A percentile compares a stretch with the other conserved stretches of the same genome.
These are phyloP conservation scores for Campopleginae sp. DNA, from an alignment of 2,888 invertebrate species.

Conservation along the genomic window DNA sequence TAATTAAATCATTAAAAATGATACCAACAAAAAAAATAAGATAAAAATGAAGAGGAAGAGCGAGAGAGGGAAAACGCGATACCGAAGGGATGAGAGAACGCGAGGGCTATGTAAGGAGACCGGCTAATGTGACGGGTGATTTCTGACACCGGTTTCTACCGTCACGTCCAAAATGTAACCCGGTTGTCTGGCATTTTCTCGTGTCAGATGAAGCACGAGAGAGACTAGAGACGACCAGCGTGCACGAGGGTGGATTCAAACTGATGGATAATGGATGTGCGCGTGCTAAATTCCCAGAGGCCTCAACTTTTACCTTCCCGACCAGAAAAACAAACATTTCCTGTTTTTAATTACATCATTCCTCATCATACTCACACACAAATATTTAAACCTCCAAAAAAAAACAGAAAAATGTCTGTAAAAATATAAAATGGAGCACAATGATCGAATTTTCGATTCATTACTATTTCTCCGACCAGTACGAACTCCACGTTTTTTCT, in stretches of 20 bases:
- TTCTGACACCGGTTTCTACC: conserved; percentile 69
- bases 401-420: too few relatives aligned
- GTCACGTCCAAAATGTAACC: conserved; percentile 69
- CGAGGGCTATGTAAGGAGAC: conserved; percentile 48
- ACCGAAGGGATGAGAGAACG: conserved; percentile 11
- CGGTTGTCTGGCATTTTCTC: conserved; percentile 69
- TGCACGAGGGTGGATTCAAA: conserved; percentile 12
- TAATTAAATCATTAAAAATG: too few relatives aligned
- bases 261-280: conserved; percentile 62
- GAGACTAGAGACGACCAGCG: conserved; percentile 13
- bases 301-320: conserved; percentile 61
- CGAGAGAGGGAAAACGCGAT: not conserved
- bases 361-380: too few relatives aligned
- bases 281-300: conserved; percentile 30
- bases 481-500: too few relatives aligned
- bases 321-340: conserved; percentile 3
- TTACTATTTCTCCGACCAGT: too few relatives aligned
- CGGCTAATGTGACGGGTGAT: conserved; percentile 71
- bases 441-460: too few relatives aligned
- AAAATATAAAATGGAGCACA: too few relatives aligned
- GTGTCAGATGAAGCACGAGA: conserved; percentile 55
- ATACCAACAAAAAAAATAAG: not conserved
- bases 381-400: too few relatives aligned
- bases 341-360: too few relatives aligned
- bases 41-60: not conserved